These are phyloP conservation scores for Torymus tubicola DNA, from an alignment of 2,888 invertebrate genomes.

Conservation along the genomic window DNA sequence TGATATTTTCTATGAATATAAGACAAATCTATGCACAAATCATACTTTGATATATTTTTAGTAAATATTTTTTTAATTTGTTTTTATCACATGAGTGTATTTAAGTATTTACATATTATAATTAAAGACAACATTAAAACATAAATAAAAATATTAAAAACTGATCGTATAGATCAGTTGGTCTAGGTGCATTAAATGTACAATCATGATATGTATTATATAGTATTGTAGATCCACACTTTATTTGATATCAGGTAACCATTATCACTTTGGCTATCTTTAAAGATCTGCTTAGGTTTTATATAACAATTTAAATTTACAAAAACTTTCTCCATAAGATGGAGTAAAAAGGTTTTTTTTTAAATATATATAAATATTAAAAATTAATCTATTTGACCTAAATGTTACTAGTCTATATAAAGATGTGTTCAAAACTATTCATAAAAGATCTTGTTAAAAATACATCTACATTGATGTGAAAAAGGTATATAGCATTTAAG, in stretches of 20 bases:
- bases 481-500: slow-evolving; percentile 35
- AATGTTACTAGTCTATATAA: slow-evolving; percentile 53
- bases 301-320: slow-evolving; percentile 6
- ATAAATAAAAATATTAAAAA: neutral
- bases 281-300: slow-evolving; percentile 19
- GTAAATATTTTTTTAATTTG: slow-evolving; percentile 5
- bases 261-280: slow-evolving; percentile 33
- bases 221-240: slow-evolving; percentile 36
- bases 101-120: slow-evolving; percentile 5
- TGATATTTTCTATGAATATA: slow-evolving; percentile 10
- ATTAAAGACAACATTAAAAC: neutral
- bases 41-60: slow-evolving; percentile 6
- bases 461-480: slow-evolving; percentile 35
- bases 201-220: neutral
- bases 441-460: slow-evolving; percentile 40
- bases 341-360: slow-evolving; percentile 12
- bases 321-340: slow-evolving; percentile 30
- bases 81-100: slow-evolving; percentile 22
- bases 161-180: neutral
- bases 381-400: slow-evolving; percentile 18
- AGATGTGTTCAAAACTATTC: slow-evolving; percentile 52
- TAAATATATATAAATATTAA: slow-evolving; percentile 10
- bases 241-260: slow-evolving; percentile 44
- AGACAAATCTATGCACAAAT: slow-evolving; percentile 16
- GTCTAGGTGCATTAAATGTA: slow-evolving; percentile 16